Evolutionary conservation across 1,140 invertebrate species (phyloP).

Genomic region (Neodiprion virginianus): DNA sequence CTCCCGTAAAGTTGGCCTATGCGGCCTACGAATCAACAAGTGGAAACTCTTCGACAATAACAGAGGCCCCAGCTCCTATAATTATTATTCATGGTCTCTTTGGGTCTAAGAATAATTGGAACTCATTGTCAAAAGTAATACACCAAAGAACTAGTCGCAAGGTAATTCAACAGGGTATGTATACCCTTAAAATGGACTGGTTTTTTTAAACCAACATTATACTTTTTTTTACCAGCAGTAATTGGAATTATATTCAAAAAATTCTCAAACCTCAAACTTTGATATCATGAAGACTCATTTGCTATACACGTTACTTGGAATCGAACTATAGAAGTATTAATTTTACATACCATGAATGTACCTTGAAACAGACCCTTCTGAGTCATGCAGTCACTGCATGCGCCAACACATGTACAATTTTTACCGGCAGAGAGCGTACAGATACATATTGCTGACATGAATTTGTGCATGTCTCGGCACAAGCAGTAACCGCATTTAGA

Average conservation of each 20-base stretch:
- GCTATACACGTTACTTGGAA: slow-evolving; percentile 2
- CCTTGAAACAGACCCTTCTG: too few species aligned
- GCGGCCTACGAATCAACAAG: slow-evolving; percentile 63
- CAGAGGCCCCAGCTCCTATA: slow-evolving; percentile 65
- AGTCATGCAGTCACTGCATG: too few species aligned
- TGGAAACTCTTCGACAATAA: slow-evolving; percentile 44
- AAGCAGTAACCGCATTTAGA: too few species aligned
- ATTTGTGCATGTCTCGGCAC: too few species aligned
- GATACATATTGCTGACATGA: too few species aligned
- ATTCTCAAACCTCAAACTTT: too few species aligned
- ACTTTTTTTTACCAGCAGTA: slow-evolving; percentile 7
- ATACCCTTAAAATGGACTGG: neutral
- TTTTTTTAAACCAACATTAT: slow-evolving; percentile 25
- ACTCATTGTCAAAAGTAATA: slow-evolving; percentile 77
- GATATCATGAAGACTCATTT: neutral
- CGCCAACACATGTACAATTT: too few species aligned
- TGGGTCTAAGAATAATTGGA: slow-evolving; percentile 88
- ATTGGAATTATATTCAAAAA: too few species aligned
- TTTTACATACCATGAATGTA: too few species aligned
- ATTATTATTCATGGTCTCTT: slow-evolving; percentile 87
- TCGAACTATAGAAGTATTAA: neutral
- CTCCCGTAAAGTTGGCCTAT: slow-evolving; percentile 66
- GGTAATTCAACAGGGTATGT: slow-evolving; percentile 50
- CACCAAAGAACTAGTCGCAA: slow-evolving; percentile 68
- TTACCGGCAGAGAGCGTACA: too few species aligned